Percentiles rank a stretch among this genome's conserved stretches.
Conservation (phyloP, 2,113 vertebrate genomes). For the Aptenodytes patagonicus region DNA sequence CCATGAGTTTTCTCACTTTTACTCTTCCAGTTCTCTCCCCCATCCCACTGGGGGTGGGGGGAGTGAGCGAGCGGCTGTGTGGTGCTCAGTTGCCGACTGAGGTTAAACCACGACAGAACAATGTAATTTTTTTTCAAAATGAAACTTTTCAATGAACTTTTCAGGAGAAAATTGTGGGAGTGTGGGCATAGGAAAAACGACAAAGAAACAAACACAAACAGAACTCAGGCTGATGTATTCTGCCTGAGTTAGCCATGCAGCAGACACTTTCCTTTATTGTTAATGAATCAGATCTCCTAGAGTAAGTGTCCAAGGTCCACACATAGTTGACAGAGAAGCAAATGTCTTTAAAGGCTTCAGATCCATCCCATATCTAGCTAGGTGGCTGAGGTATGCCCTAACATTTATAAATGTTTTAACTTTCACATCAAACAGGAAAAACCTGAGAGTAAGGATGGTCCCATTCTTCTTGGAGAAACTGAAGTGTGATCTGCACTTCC, state of each 20-base stretch:
- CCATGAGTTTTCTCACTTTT: no score
- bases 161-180: not conserved
- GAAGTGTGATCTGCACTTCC: not conserved
- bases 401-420: not conserved
- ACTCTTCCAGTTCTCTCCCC: no score
- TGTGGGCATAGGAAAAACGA: not conserved
- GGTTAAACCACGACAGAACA: not conserved
- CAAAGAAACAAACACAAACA: not conserved
- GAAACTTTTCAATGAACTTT: not conserved
- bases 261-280: not conserved
- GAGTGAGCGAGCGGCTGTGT: no score
- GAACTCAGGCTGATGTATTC: not conserved
- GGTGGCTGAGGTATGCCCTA: not conserved
- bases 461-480: not conserved
- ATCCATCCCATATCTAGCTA: not conserved
- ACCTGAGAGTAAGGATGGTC: not conserved
- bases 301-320: not conserved
- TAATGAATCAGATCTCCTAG: not conserved
- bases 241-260: not conserved
- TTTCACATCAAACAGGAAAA: not conserved
- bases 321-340: not conserved
- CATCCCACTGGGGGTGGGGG: no score
- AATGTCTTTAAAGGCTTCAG: not conserved
- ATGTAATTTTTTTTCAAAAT: not conserved
- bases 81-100: no score